Evolutionary conservation across 2,888 invertebrate species (phyloP), one percentile per base, ranked within the genome.

Genomic region (Teleiodes luculella): DNA sequence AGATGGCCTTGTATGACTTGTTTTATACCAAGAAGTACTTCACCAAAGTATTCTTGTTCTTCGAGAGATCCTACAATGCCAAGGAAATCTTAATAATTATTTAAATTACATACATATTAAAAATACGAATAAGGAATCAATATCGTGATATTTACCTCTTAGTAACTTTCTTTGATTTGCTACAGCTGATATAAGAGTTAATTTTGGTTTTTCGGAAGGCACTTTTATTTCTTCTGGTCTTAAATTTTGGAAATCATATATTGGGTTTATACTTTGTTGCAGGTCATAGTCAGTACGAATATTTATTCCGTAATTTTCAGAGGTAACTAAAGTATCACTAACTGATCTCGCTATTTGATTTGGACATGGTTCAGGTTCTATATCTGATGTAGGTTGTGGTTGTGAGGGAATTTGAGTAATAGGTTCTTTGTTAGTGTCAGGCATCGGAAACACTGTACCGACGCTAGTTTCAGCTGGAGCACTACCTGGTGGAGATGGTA

Each of bases 1-100:
- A 94, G 85, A 77, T 94, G 94, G 18, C 92, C 92, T 80, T 95
- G 94, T 80, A 96, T 94, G 47, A 96, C 94, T 76, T 95, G 94
- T 76, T 95, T 95, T 58, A 96, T 95, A 57, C 94, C 96, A 62
- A 93, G 80, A 46, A 96, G 89, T 20, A 96, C 93, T 77, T 95
- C 95, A 35, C 94, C 93, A 74, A 95, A 94, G 83, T 94, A 95
- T 76, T 95, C 95, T 70, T 96, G 95, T 67, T 95, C 94, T 74
- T 93, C 93, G 54, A 92, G 78, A 28, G 92, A 91, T 59, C 92
- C 93, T 93, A 81, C 56, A 72, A 80, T 61, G 57, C 60, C 60
- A 65, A 65, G 67, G 20, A 48, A 3, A 31, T 35, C 46, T 30
- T 50, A 16, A 43, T 28, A 28, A 20, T 13, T 28, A 43, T n/a